Conservation (phyloP, 2,888 invertebrate genomes). For the Hylaea fasciaria region DNA sequence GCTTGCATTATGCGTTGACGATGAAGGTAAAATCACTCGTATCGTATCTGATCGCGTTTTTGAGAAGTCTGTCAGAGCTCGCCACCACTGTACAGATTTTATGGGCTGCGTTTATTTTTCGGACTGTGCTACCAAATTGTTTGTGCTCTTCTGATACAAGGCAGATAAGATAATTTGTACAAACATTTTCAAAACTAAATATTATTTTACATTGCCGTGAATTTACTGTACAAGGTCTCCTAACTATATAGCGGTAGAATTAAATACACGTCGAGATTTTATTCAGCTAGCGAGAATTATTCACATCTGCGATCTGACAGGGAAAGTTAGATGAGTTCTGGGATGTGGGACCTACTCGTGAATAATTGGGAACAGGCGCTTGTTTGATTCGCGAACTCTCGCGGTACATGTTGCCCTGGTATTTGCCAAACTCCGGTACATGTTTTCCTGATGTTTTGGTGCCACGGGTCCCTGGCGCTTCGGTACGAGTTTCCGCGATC, state of each 20-base stretch:
- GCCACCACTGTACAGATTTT: too few species aligned
- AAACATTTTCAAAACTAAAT: too few species aligned
- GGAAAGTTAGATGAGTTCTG: constrained; percentile 73
- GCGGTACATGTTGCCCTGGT: constrained; percentile 27
- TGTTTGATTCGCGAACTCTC: constrained; percentile 42
- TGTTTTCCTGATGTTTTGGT: not conserved
- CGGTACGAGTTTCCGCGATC: not conserved
- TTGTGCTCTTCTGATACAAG: too few species aligned
- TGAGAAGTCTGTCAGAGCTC: too few species aligned
- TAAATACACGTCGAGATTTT: constrained; percentile 24
- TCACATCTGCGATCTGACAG: constrained; percentile 52
- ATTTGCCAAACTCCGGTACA: constrained; percentile 3
- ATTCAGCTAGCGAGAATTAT: constrained; percentile 49
- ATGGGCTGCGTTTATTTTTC: too few species aligned
- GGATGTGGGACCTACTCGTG: constrained; percentile 48
- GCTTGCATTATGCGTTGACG: too few species aligned
- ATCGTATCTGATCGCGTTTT: too few species aligned
- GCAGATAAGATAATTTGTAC: too few species aligned
- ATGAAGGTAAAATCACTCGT: too few species aligned
- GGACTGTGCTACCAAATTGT: too few species aligned
- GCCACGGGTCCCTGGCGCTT: not conserved
- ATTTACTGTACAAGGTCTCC: not conserved
- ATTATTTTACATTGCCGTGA: too few species aligned
- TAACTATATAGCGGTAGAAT: not conserved
- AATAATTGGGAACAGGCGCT: constrained; percentile 63